Conservation (phyloP, 2,113 vertebrate species). For the Coturnix japonica region DNA sequence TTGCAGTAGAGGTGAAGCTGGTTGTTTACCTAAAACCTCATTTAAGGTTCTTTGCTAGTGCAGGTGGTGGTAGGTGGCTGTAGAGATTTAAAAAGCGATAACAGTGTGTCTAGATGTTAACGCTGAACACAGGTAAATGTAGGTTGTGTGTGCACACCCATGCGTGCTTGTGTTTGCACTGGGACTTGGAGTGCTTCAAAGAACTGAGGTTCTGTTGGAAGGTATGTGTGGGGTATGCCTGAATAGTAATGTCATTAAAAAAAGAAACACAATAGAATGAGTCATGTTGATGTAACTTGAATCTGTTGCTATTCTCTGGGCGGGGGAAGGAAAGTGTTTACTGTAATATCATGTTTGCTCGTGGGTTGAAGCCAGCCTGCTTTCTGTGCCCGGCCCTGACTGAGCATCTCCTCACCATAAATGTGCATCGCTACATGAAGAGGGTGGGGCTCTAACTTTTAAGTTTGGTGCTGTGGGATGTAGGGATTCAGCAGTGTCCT, state of each 20-base stretch:
- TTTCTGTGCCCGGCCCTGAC: not conserved
- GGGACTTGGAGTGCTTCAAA: not conserved
- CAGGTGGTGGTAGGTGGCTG: not conserved
- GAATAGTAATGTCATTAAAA: not conserved
- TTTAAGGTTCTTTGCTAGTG: not conserved
- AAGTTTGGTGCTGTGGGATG: not conserved
- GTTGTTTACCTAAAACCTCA: not conserved
- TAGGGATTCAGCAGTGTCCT: not conserved
- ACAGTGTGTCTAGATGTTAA: not conserved
- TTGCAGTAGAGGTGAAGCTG: not conserved
- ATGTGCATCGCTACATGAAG: not conserved
- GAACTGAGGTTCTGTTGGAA: not conserved
- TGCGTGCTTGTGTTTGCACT: not conserved
- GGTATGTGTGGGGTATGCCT: not conserved
- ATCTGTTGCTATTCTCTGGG: not conserved
- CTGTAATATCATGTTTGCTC: not conserved
- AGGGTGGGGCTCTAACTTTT: too few species aligned
- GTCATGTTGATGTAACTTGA: not conserved
- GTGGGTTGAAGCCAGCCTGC: not conserved
- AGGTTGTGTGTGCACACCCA: not conserved
- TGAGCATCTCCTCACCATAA: not conserved
- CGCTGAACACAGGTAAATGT: not conserved
- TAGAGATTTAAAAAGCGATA: not conserved
- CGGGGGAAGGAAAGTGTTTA: not conserved
- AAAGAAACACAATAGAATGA: not conserved